Conservation (phyloP, 2,888 invertebrate species). For the Seladonia tumulorum region DNA sequence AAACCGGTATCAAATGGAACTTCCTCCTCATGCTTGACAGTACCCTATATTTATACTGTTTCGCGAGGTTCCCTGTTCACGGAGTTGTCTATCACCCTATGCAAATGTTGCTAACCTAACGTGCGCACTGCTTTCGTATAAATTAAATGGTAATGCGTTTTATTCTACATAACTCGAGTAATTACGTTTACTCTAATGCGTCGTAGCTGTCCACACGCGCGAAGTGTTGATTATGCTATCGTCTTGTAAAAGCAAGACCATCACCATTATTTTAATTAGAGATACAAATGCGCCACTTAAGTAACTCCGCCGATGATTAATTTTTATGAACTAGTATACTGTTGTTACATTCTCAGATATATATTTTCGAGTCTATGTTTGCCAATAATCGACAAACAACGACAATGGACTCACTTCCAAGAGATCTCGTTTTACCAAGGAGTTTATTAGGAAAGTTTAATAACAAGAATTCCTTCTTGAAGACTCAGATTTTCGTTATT, state of each 20-base stretch:
- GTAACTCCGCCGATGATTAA: background rate
- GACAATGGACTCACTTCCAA: background rate
- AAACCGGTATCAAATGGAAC: background rate
- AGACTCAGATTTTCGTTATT: background rate
- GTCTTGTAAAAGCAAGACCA: background rate
- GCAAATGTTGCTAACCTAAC: background rate
- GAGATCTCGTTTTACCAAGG: background rate
- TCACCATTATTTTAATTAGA: background rate
- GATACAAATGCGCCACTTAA: background rate
- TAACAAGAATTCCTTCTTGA: background rate
- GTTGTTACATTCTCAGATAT: background rate
- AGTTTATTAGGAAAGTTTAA: background rate
- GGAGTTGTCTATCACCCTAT: background rate
- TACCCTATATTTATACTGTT: background rate
- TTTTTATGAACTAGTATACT: background rate
- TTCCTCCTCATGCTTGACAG: background rate
- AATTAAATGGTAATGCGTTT: slow-evolving; percentile 1
- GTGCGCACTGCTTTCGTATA: background rate
- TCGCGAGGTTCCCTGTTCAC: background rate
- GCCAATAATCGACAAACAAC: background rate
- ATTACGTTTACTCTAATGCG: background rate
- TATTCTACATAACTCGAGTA: background rate
- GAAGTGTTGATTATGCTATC: background rate
- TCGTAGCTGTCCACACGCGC: background rate
- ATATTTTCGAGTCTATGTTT: background rate